Base-by-base conservation (phyloP, 1,140 invertebrate genomes). In the Dreissena rostriformis region DNA sequence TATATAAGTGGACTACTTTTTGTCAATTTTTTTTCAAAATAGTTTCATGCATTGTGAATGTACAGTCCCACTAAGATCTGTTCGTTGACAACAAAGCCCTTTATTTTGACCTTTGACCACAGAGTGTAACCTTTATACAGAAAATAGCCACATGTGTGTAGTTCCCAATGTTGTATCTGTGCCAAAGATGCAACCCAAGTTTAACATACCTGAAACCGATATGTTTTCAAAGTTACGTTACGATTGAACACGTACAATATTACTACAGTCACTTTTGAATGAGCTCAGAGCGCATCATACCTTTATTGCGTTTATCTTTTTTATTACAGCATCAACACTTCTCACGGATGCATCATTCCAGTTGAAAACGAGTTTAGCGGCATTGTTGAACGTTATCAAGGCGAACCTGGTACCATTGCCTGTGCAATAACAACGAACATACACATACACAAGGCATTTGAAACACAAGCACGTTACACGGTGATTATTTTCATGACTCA, bases 391-490 rank as follows among this genome's bases (percentile, higher is more conserved):
- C 19, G 77, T 71, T 6, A 70, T 10, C 28, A 80, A 22, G 49
- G 63, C 77, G n/a, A 80, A 70, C 24, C 77, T n/a, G 5, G 77
- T 71, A 14, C 67, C 77, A 49, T 71, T 71, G 22, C 29, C 57
- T 8, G 51, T 68, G 70, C 1, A 19, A 19, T 17, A 17, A 28
- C 28, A 70, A 14, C 2, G 7, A 63, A 24, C 7, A n/a, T 11
- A 24, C 24, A 6, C 24, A n/a, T 19, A n/a, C 11, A 24, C 19
- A 63, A 24, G 24, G 11, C 24, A 5, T n/a, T n/a, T n/a, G 61
- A 26, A 26, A 63, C 2, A 5, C 24, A 63, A 5, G 19, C 61
- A n/a, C 61, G 2, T 2, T n/a, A n/a, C 61, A 39, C 39, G n/a
- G n/a, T n/a, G n/a, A n/a, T n/a, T n/a, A n/a, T n/a, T n/a, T n/a